A percentile compares a stretch with the other conserved stretches of the same genome.
Conservation (phyloP, 2,888 invertebrate genomes). For the Brachyopa scutellaris region DNA sequence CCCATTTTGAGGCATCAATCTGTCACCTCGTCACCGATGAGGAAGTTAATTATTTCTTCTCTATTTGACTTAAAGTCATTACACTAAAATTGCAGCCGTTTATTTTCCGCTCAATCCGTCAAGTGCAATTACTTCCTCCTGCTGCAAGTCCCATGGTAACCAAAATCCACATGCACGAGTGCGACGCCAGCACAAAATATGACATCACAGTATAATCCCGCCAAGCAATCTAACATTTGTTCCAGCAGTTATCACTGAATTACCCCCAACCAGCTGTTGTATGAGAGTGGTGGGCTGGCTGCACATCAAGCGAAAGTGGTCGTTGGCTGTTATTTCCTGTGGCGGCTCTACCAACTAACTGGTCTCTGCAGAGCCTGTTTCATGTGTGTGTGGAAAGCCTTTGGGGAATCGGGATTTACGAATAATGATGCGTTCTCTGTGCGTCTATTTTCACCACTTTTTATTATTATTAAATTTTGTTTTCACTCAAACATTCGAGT, state of each 20-base stretch:
- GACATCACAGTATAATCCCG: conserved; percentile 53
- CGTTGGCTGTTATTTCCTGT: conserved; percentile 46
- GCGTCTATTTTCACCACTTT: not conserved
- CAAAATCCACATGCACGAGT: conserved; percentile 5
- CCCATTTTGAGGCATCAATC: too few species aligned
- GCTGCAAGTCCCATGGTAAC: too few species aligned
- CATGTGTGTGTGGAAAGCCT: conserved; percentile 12
- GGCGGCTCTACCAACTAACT: conserved; percentile 16
- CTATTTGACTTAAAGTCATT: too few species aligned
- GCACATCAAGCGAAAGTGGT: conserved; percentile 61
- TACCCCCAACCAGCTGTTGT: conserved; percentile 21
- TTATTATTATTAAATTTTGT: conserved; percentile 9
- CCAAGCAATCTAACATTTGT: conserved; percentile 40
- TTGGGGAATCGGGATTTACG: conserved; percentile 40
- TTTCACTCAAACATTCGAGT: not conserved
- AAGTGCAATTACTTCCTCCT: too few species aligned
- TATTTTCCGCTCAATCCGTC: too few species aligned
- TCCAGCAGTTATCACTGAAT: conserved; percentile 63
- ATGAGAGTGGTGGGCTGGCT: not conserved
- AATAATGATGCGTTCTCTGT: conserved; percentile 14
- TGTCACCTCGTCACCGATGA: too few species aligned
- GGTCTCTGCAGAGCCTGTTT: conserved; percentile 38
- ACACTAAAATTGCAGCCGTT: too few species aligned
- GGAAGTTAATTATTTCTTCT: too few species aligned
- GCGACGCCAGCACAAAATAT: conserved; percentile 46